phyloP scores from a whole-genome alignment of 2,113 vertebrate genomes.

The Rhabdomys dilectus region DNA sequence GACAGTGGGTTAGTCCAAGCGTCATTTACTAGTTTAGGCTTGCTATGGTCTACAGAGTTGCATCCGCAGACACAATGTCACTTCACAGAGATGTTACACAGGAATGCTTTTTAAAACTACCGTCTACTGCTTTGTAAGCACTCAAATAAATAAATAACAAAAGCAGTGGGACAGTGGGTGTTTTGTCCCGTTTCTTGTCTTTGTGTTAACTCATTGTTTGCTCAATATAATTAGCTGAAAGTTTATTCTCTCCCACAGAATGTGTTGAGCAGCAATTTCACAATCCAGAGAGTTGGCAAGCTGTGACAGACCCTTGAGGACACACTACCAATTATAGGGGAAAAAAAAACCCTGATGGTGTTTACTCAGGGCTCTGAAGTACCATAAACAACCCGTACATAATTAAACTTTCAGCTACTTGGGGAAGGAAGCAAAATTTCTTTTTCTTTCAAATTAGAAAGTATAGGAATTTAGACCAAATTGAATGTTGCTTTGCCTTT shows the following conservation, averaged over 20 bases:
- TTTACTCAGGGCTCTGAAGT: not conserved
- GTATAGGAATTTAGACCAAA: slow-evolving; percentile 29
- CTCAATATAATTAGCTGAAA: not conserved
- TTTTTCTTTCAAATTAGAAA: slow-evolving; percentile 20
- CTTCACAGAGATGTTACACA: not conserved
- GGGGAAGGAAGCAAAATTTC: slow-evolving; percentile 46
- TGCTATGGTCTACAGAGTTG: not conserved
- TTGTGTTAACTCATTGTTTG: not conserved
- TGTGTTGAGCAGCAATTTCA: slow-evolving; percentile 25
- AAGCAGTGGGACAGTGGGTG: not conserved
- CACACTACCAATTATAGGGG: not conserved
- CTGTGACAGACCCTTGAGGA: slow-evolving; percentile 13
- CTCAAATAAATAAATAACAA: not conserved
- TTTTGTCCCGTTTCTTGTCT: not conserved
- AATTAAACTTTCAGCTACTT: slow-evolving; percentile 64
- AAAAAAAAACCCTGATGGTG: not conserved
- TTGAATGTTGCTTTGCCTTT: not conserved
- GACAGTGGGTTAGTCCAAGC: not conserved
- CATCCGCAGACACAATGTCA: not conserved
- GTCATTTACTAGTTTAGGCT: not conserved
- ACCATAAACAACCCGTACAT: slow-evolving; percentile 31
- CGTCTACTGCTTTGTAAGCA: not conserved
- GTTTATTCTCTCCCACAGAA: not conserved
- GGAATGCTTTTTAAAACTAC: not conserved
- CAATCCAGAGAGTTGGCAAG: not conserved